Conservation (phyloP, 2,113 vertebrate species). For the Poeciliopsis occidentalis region DNA sequence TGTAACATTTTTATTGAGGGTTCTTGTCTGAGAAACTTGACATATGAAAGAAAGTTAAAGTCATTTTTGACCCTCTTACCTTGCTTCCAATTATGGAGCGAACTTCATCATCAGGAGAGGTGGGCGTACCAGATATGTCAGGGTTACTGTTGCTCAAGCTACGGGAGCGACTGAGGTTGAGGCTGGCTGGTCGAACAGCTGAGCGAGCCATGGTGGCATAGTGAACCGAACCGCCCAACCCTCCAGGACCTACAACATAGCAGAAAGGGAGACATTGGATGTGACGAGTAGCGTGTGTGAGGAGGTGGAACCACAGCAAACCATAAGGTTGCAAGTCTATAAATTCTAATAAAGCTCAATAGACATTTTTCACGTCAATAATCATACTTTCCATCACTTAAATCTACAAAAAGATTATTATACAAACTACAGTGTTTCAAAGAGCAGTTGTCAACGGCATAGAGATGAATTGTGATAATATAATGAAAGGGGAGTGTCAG, state of each 20-base stretch:
- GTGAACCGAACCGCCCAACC: slow-evolving; percentile 93
- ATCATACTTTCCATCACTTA: not conserved
- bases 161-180: slow-evolving; percentile 94
- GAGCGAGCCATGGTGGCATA: slow-evolving; percentile 98
- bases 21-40: not conserved
- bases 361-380: not conserved
- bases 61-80: slow-evolving; percentile 74
- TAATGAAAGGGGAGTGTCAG: too few relatives aligned
- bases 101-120: slow-evolving; percentile 96
- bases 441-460: too few relatives aligned
- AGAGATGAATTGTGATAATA: too few relatives aligned
- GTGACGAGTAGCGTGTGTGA: not conserved
- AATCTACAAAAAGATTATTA: too few relatives aligned
- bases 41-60: not conserved
- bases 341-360: too few relatives aligned
- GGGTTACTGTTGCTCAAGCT: slow-evolving; percentile 99
- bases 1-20: not conserved
- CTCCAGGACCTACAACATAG: slow-evolving; percentile 85
- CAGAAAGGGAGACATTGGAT: slow-evolving; percentile 5
- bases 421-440: too few relatives aligned
- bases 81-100: slow-evolving; percentile 96
- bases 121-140: slow-evolving; percentile 96
- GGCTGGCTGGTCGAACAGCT: slow-evolving; percentile 93
- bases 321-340: not conserved
- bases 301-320: not conserved